phyloP scores from a whole-genome alignment of 2,888 invertebrate genomes.

The Papilio gigon region DNA sequence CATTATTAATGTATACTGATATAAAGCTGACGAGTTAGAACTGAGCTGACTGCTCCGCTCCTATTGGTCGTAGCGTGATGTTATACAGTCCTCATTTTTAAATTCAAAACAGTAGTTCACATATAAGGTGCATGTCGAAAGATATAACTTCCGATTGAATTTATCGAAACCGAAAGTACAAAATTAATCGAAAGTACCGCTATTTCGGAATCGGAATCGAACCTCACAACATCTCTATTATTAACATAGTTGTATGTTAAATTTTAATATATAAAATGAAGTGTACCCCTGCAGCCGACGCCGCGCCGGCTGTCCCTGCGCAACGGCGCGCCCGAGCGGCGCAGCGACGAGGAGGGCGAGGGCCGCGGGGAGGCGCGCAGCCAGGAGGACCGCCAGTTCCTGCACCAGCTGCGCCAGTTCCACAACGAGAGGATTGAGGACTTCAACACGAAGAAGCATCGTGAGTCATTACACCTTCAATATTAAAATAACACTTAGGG shows the following conservation, averaged over 20 bases:
- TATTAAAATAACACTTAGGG: no score
- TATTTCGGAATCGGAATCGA: no score
- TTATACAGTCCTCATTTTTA: no score
- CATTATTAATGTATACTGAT: no score
- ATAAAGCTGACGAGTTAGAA: no score
- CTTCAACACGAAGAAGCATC: constrained; percentile 62
- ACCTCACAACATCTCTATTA: not conserved
- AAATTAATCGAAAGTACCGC: no score
- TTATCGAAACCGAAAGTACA: no score
- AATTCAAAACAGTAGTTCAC: no score
- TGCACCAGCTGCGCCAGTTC: constrained; percentile 63
- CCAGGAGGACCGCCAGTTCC: constrained; percentile 64
- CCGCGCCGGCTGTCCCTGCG: constrained; percentile 72
- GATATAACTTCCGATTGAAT: no score
- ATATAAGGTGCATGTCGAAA: no score
- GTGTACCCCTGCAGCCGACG: constrained; percentile 48
- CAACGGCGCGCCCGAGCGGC: constrained; percentile 60
- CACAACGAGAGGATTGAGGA: constrained; percentile 59
- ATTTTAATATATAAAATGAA: not conserved
- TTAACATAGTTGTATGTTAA: not conserved
- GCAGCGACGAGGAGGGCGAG: constrained; percentile 58
- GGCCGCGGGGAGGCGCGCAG: constrained; percentile 45
- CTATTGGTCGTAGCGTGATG: no score
- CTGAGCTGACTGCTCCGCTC: no score
- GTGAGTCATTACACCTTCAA: constrained; percentile 66